Percentiles rank a stretch among this genome's conserved stretches.
Evolutionary conservation across 1,140 invertebrate species (phyloP).

Genomic region (Drosophila insularis): DNA sequence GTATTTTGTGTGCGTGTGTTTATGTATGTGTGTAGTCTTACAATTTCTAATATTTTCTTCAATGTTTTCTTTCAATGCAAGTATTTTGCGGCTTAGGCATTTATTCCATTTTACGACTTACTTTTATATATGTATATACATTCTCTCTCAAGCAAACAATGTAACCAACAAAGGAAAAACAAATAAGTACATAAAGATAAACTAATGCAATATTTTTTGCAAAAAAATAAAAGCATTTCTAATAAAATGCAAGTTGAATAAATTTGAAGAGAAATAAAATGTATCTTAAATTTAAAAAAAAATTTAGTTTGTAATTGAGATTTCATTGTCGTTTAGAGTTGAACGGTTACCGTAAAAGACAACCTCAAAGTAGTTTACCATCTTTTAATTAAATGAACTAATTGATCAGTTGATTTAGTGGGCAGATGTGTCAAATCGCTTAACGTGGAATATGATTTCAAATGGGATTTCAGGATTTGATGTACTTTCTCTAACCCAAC

Average conservation of each 20-base stretch:
- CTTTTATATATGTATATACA: neutral
- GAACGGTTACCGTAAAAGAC: no score
- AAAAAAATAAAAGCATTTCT: neutral
- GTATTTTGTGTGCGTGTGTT: neutral
- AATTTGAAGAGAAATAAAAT: neutral
- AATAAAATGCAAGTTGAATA: neutral
- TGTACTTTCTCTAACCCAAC: no score
- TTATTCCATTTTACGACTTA: conserved; percentile 1
- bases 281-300: neutral
- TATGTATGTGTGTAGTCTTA: neutral
- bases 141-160: neutral
- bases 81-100: conserved; percentile 1
- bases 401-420: no score
- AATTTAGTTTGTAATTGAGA: neutral
- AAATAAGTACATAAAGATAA: neutral
- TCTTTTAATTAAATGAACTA: no score
- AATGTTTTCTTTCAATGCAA: neutral
- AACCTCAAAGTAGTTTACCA: no score
- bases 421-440: no score
- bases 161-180: neutral
- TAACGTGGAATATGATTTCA: no score
- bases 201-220: neutral
- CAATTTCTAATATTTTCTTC: neutral
- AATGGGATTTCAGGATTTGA: no score
- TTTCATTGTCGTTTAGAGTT: no score